Percentiles rank a stretch among this genome's conserved stretches.
These are phyloP conservation scores for Bursaphelenchus mucronatus DNA, from an alignment of 1,140 invertebrate genomes.

Conservation along the genomic window DNA sequence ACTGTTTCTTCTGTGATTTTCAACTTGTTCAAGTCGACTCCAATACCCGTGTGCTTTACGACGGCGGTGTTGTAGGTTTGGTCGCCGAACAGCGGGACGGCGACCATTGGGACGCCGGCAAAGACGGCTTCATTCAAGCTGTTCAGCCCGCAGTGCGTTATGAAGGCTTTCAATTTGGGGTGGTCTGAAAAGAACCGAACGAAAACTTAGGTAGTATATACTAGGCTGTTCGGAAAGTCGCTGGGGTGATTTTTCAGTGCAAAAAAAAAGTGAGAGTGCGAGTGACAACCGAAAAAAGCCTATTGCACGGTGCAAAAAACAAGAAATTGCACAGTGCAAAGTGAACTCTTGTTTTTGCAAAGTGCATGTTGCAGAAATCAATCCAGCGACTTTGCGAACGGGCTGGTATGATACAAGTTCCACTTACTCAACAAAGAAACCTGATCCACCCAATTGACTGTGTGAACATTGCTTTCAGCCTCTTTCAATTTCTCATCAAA, in stretches of 20 bases:
- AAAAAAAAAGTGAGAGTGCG: no score
- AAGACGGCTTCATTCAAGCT: conserved; percentile 68
- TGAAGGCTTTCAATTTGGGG: conserved; percentile 68
- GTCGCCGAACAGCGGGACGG: conserved; percentile 68
- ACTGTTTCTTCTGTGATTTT: conserved; percentile 41
- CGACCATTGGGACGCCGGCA: conserved; percentile 68
- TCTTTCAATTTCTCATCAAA: neutral
- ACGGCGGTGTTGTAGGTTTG: conserved; percentile 64
- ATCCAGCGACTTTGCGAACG: no score
- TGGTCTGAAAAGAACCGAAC: conserved; percentile 64
- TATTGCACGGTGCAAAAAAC: no score
- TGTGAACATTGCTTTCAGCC: conserved; percentile 11
- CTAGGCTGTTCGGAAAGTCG: no score
- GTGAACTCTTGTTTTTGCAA: conserved; percentile 2
- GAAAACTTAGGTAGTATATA: no score
- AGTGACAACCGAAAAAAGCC: no score
- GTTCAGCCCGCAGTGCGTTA: conserved; percentile 69
- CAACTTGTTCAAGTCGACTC: conserved; percentile 35
- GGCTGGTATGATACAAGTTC: neutral
- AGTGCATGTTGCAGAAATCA: no score
- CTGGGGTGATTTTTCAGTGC: no score
- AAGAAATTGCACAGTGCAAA: no score
- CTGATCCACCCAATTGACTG: conserved; percentile 22
- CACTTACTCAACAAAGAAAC: conserved; percentile 18
- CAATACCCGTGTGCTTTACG: conserved; percentile 46